Evolutionary conservation across 2,888 invertebrate species (phyloP).

Genomic region (Caenorhabditis sp.): DNA sequence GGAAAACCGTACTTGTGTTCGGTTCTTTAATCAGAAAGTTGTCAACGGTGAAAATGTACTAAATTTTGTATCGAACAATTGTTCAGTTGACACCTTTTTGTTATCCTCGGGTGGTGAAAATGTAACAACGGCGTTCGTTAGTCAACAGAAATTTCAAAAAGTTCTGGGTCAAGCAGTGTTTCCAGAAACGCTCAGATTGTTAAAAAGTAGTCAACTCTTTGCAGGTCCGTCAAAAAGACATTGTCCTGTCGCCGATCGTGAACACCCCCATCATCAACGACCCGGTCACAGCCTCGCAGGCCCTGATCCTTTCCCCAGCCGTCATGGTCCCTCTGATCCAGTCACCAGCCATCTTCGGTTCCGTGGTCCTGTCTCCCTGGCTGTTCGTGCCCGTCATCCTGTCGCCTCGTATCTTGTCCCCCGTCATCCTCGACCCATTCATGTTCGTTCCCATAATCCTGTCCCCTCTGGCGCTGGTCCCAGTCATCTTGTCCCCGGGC

Average conservation of each 20-base stretch:
- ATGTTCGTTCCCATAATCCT: slow-evolving; percentile 63
- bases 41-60: no score
- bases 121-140: no score
- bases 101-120: no score
- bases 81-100: neutral
- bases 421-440: slow-evolving; percentile 61
- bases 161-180: no score
- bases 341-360: slow-evolving; percentile 60
- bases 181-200: neutral
- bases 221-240: slow-evolving; percentile 57
- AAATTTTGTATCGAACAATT: no score
- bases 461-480: slow-evolving; percentile 57
- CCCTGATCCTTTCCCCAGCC: slow-evolving; percentile 64
- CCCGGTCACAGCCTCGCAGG: slow-evolving; percentile 59
- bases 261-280: slow-evolving; percentile 43
- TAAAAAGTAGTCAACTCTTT: no score
- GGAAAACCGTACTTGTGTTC: no score
- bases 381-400: slow-evolving; percentile 64
- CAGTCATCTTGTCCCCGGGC: slow-evolving; percentile 57
- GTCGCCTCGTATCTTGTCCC: slow-evolving; percentile 58
- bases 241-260: slow-evolving; percentile 55
- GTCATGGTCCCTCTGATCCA: slow-evolving; percentile 57
- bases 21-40: no score
- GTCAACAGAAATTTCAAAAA: no score
- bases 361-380: slow-evolving; percentile 61